Evolutionary conservation across 2,113 vertebrate species (phyloP), one percentile per base, ranked within the genome.

Genomic region (Coreoperca whiteheadi): DNA sequence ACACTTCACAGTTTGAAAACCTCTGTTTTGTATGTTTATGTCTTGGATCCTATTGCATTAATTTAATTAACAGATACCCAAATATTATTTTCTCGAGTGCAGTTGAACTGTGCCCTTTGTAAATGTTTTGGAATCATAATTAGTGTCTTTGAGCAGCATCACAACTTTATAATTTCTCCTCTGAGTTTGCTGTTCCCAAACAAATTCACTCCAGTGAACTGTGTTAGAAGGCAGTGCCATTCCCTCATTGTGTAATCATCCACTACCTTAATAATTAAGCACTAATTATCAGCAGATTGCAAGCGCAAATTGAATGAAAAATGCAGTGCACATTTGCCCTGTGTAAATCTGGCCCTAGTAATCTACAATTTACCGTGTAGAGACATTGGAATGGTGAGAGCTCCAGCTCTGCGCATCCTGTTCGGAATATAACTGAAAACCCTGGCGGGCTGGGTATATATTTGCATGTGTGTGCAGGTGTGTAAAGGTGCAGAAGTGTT

Each of bases 341-440:
- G 21, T 2, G 7, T 77, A 74, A 84, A 79, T 83, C 3, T 74
- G 50, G 43, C 56, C 15, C 48, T 18, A 11, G 83, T 80, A 84
- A 88, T 91, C 84, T 66, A 86, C 32, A 57, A 74, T 85, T 86
- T 83, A 83, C 20, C 41, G 60, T 70, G 25, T 15, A 79, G 25
- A 77, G 41, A 65, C 43, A 65, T 74, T 23, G 70, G 74, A 91
- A 37, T 84, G 68, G 88, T n/a, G 32, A 51, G 79, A 64, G 41
- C 76, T 79, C 23, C 14, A 18, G 71, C 82, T 59, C 78, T 74
- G 63, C 77, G 77, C 83, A 74, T 72, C 79, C 65, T 66, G 65
- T 77, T 90, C 56, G 82, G 75, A 90, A 89, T 80, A 79, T 85
- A 88, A 82, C 67, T 59, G 39, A 69, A 59, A 80, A 72, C 69